Base-by-base conservation (phyloP, 2,888 invertebrate species). In the Drosophila crucigera region DNA sequence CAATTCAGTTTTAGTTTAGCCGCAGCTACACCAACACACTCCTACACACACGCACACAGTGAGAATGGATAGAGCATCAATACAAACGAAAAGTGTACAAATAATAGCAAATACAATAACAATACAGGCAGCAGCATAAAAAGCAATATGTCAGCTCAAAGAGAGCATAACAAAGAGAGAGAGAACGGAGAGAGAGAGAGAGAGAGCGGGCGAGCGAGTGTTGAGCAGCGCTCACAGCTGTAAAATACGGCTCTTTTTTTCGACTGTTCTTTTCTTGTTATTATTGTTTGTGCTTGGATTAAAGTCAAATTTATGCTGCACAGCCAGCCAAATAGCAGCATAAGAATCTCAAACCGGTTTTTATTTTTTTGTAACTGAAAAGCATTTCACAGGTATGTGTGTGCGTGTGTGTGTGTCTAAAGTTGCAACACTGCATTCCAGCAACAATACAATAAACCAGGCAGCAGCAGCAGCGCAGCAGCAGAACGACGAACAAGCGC, bases 371-470 rank as follows among this genome's bases (percentile, higher is more conserved):
- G 70, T 50, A 63, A 68, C 70, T 87, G 83, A 85, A 85, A 85
- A 80, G 25, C 56, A 83, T 87, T 84, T 89, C 76, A 89, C 73
- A 78, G 82, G 71, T 63, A 83, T 80, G 78, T 56, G 28, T n/a
- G 60, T 25, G n/a, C 47, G 49, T 28, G 25, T 25, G 25, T 25
- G 7, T 35, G n/a, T 50, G 49, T 28, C 71, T 79, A 83, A 87
- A 90, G 90, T 91, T 81, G 90, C 84, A 89, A 81, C 85, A 91
- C 90, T 75, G 79, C 90, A 91, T 91, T 91, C 90, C 91, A 82
- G 64, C 78, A 72, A 55, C 73, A 72, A 69, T 68, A 71, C 28
- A 80, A 72, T 58, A 64, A 47, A 50, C 25, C 50, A 65, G 47
- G 28, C 77, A 59, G 30, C 67, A 74, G 30, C 25, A 73, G 30